phyloP scores from a whole-genome alignment of 2,797 vertebrate species.

The Galaxias olidus region DNA sequence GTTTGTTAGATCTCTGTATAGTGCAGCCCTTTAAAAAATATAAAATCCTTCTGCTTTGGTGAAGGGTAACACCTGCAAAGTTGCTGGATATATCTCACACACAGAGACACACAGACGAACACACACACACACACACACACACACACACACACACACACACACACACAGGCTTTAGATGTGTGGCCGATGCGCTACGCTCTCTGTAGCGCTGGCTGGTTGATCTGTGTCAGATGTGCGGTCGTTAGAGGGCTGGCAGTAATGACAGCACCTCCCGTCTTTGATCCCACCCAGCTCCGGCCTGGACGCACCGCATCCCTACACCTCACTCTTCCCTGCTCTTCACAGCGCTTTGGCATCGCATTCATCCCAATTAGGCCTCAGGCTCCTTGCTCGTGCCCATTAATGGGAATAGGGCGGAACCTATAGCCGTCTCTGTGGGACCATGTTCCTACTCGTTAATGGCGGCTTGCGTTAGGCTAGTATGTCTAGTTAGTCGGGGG shows the following conservation, averaged over 20 bases:
- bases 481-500: neutral
- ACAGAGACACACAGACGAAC: slow-evolving; percentile 5
- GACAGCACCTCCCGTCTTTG: slow-evolving; percentile 54
- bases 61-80: no score
- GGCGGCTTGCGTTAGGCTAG: no score
- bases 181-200: slow-evolving; percentile 9
- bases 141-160: slow-evolving; percentile 6
- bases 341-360: slow-evolving; percentile 53
- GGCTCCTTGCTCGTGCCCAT: neutral
- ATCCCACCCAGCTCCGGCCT: slow-evolving; percentile 52
- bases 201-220: slow-evolving; percentile 20
- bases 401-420: neutral
- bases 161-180: neutral
- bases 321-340: slow-evolving; percentile 28
- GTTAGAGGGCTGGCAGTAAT: slow-evolving; percentile 63
- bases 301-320: slow-evolving; percentile 20
- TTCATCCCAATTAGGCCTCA: slow-evolving; percentile 50
- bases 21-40: no score
- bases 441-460: neutral
- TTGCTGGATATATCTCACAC: neutral
- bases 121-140: slow-evolving; percentile 1
- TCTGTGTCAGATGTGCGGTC: slow-evolving; percentile 37
- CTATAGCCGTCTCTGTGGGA: neutral
- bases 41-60: no score
- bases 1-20: no score